A percentile compares a stretch with the other conserved stretches of the same genome.
phyloP scores from a whole-genome alignment of 2,113 vertebrate species.

The Nymphicus hollandicus region DNA sequence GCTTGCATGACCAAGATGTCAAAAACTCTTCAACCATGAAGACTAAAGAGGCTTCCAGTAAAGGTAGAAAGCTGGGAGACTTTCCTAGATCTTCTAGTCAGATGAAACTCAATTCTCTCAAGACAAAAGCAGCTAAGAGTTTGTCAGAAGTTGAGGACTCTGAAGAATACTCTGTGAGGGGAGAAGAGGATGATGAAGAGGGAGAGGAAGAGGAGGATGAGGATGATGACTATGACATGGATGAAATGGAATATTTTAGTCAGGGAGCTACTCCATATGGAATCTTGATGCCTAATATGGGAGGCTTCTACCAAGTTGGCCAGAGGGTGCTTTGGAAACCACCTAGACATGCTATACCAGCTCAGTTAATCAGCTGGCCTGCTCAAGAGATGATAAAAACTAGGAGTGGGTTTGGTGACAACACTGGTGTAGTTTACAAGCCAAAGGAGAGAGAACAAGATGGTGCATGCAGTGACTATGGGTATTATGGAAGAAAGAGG shows the following conservation, averaged over 20 bases:
- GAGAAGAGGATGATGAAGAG: conserved; percentile 48
- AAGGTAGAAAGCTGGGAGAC: not conserved
- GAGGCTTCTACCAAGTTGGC: conserved; percentile 26
- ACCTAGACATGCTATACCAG: conserved; percentile 6
- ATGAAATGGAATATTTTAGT: conserved; percentile 54
- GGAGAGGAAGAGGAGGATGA: conserved; percentile 29
- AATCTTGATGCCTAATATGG: conserved; percentile 15
- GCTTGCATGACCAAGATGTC: not conserved
- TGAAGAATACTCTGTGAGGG: conserved; percentile 58
- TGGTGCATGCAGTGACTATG: conserved; percentile 25
- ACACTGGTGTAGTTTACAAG: conserved; percentile 9
- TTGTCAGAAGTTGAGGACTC: conserved; percentile 65
- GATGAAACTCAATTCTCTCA: not conserved
- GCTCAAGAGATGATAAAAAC: conserved; percentile 38
- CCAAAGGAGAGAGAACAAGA: conserved; percentile 30
- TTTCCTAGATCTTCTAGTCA: conserved; percentile 20
- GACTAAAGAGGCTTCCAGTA: conserved; percentile 13
- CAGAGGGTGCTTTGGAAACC: conserved; percentile 62
- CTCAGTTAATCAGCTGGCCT: conserved; percentile 59
- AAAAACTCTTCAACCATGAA: not conserved
- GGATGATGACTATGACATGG: not conserved
- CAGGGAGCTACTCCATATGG: not conserved
- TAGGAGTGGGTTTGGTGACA: not conserved
- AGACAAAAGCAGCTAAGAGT: conserved; percentile 42
- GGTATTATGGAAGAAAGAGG: conserved; percentile 37